phyloP scores from a whole-genome alignment of 2,113 vertebrate species.

The Oreochromis aureus region DNA sequence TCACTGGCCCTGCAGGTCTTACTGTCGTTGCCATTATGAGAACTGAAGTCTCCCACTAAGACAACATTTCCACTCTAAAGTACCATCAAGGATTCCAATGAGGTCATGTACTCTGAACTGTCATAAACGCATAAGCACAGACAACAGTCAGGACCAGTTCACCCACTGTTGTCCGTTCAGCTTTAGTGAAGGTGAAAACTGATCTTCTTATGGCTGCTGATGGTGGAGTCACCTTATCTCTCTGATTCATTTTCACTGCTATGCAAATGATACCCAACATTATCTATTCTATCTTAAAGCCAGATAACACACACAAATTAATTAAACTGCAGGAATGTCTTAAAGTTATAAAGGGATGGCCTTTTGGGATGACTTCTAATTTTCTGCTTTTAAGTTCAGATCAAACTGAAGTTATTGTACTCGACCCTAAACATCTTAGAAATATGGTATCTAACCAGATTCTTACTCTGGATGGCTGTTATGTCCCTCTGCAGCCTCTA shows the following conservation, averaged over 20 bases:
- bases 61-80: neutral
- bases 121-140: neutral
- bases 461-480: neutral
- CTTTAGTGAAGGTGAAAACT: neutral
- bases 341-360: neutral
- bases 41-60: too few relatives aligned
- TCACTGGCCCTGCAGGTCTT: neutral
- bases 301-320: neutral
- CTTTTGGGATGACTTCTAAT: neutral
- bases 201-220: neutral
- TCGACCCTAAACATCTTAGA: accelerated
- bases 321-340: neutral
- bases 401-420: accelerated
- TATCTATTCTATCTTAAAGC: neutral
- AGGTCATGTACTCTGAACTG: neutral
- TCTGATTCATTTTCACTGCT: neutral
- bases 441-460: neutral
- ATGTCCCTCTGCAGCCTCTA: too few relatives aligned
- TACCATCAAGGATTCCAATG: neutral
- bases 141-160: neutral
- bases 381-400: neutral
- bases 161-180: neutral
- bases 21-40: neutral
- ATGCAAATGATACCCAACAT: neutral
- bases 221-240: neutral